Base-by-base conservation (phyloP, 2,797 vertebrate genomes). In the Etheostoma perlongum region DNA sequence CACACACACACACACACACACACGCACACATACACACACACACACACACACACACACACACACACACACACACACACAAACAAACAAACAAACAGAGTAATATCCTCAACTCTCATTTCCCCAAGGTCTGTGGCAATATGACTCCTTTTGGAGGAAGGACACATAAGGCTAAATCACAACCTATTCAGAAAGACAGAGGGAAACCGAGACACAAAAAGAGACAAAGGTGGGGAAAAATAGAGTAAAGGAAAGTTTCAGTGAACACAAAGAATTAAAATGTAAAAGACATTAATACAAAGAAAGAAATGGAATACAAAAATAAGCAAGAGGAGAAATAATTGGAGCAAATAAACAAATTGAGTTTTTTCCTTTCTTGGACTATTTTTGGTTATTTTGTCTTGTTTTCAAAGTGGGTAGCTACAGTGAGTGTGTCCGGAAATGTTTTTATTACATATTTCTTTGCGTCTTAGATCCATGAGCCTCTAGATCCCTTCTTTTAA, bases 61-160 rank as follows among this genome's bases (percentile, higher is more conserved):
- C 75, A 72, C 55, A 69, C 65, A 76, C 49, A 66, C 46, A 71
- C 14, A 27, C n/a, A 51, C 1, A 6, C 55, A 49, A 13, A 11
- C 21, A 25, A 52, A 62, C 54, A 70, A 18, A 82, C 53, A 73
- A 49, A 65, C 36, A 78, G 11, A 68, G 57, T 64, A 70, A 77
- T 83, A 67, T 86, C 69, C 63, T 54, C 69, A n/a, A 57, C 36
- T 67, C 76, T 85, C 83, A 82, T 87, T 79, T 87, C 81, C 76
- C 72, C 57, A 69, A 75, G 76, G 81, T 81, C 71, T 78, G 61
- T 53, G 54, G 81, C 76, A 82, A 79, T 81, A 88, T 78, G 76
- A 83, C 53, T 85, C 58, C 60, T 74, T 75, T 63, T 54, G 72
- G 58, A 80, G 74, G 52, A 52, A 75, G 67, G 48, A 74, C 67